phyloP scores from a whole-genome alignment of 2,888 invertebrate genomes.

The Scaptomyza polygonia region DNA sequence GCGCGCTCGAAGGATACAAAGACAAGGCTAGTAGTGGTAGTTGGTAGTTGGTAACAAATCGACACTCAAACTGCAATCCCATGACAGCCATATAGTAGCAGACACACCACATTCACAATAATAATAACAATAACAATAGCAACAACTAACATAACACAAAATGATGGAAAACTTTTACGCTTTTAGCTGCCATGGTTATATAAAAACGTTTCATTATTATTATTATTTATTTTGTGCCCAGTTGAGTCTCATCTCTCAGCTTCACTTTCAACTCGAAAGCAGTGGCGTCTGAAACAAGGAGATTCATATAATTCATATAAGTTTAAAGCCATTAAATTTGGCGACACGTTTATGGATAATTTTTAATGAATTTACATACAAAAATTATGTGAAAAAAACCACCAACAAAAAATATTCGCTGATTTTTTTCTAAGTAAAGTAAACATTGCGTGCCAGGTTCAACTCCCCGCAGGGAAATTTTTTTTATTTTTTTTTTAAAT shows the following conservation, averaged over 20 bases:
- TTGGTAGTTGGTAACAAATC: constrained; percentile 37
- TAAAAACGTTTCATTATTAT: constrained; percentile 54
- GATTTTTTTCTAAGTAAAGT: too few relatives aligned
- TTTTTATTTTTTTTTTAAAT: too few relatives aligned
- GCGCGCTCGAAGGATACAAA: neutral
- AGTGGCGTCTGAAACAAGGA: constrained; percentile 25
- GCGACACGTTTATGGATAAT: too few relatives aligned
- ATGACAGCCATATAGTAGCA: constrained; percentile 46
- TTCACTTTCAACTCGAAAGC: constrained; percentile 31
- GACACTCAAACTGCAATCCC: constrained; percentile 67
- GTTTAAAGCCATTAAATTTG: too few relatives aligned
- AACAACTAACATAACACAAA: constrained; percentile 35
- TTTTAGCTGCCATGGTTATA: constrained; percentile 49
- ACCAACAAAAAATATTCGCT: too few relatives aligned
- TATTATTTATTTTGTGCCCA: constrained; percentile 26
- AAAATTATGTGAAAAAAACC: too few relatives aligned
- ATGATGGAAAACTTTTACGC: constrained; percentile 70
- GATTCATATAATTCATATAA: too few relatives aligned
- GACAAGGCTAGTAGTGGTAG: neutral
- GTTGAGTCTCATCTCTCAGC: constrained; percentile 12
- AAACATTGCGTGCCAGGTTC: too few relatives aligned
- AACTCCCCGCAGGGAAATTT: too few relatives aligned
- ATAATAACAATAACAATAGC: constrained; percentile 12
- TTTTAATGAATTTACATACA: too few relatives aligned
- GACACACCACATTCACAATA: constrained; percentile 20